These are phyloP conservation scores for Notothenia rossii DNA, from an alignment of 2,113 vertebrate genomes.

Conservation along the genomic window DNA sequence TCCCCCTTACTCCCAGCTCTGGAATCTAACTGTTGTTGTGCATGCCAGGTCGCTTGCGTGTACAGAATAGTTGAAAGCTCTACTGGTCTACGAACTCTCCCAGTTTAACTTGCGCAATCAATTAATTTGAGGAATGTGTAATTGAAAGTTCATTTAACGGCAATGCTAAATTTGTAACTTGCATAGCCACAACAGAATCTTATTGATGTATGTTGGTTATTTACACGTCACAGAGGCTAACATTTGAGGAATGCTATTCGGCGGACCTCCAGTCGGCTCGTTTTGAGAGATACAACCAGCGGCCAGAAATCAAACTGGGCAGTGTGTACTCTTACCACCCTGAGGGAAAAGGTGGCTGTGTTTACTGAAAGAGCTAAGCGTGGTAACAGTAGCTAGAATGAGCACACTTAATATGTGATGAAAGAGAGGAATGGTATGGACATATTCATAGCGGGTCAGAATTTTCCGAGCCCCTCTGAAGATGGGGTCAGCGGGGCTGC, in stretches of 20 bases:
- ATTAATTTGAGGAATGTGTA: conserved; percentile 33
- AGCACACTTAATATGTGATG: conserved; percentile 56
- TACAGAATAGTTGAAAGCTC: conserved; percentile 51
- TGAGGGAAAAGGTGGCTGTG: conserved; percentile 52
- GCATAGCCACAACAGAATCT: conserved; percentile 10
- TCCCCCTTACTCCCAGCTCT: conserved; percentile 24
- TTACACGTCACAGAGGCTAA: conserved; percentile 46
- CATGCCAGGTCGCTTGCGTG: conserved; percentile 49
- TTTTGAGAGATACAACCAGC: conserved; percentile 36
- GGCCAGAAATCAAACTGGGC: conserved; percentile 62
- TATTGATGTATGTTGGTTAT: conserved; percentile 38
- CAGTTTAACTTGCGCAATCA: conserved; percentile 41
- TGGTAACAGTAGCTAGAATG: conserved; percentile 39
- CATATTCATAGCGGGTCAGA: conserved; percentile 41
- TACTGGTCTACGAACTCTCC: conserved; percentile 47
- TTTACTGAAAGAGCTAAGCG: conserved; percentile 41
- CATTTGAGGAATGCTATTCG: conserved; percentile 20
- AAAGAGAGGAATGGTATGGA: conserved; percentile 42
- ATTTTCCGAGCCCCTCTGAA: conserved; percentile 47
- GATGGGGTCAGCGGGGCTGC: conserved; percentile 57
- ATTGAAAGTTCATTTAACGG: conserved; percentile 30
- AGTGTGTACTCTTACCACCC: conserved; percentile 47
- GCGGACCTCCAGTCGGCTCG: not conserved
- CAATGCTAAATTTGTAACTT: conserved; percentile 13
- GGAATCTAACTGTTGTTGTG: conserved; percentile 57